Evolutionary conservation across 2,797 vertebrate genomes (phyloP), one percentile per base, ranked within the genome.

Genomic region (Pogoniulus pusillus): DNA sequence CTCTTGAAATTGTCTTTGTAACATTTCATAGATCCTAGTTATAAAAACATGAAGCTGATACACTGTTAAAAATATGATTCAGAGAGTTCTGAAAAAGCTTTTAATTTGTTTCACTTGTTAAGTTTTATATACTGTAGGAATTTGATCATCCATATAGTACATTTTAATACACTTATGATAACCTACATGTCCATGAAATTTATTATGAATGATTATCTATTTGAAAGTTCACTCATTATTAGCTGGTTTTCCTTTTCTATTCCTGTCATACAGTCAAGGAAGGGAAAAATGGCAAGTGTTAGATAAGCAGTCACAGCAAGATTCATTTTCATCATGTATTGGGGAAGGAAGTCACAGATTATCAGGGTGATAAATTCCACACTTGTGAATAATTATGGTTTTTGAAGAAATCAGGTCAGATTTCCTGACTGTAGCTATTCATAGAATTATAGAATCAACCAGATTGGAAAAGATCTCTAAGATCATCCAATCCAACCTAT

Each of bases 151-250:
- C 5, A 29, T 57, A 35, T 19, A 63, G 41, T 27, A 34, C 81
- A 47, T 76, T 86, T 83, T 73, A 83, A 66, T 76, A 76, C 26
- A 68, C 30, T 71, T 86, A 55, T 68, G 58, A 73, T 91, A 91
- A 63, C n/a, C 20, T 89, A 82, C 34, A 91, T 57, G 41, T 90
- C 66, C 89, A 94, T n/a, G 16, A 30, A 86, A 87, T 93, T 82
- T 79, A 29, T 6, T 53, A 74, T 69, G 65, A 94, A 43, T 34
- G 8, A 64, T 84, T 77, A 74, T 72, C 37, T 49, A 6, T 88
- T 94, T 82, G 58, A 74, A 95, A 85, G 17, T 73, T 85, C 34
- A 49, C 20, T 91, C 35, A 14, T 81, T 91, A 87, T 87, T 91
- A 89, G 24, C 19, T 3, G 1, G 4, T 93, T 87, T 79, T 70